Percentiles rank a stretch among this genome's conserved stretches.
These are phyloP conservation scores for Chiridota heheva DNA, from an alignment of 35 echinoderm and acorn worm species.

Conservation along the genomic window DNA sequence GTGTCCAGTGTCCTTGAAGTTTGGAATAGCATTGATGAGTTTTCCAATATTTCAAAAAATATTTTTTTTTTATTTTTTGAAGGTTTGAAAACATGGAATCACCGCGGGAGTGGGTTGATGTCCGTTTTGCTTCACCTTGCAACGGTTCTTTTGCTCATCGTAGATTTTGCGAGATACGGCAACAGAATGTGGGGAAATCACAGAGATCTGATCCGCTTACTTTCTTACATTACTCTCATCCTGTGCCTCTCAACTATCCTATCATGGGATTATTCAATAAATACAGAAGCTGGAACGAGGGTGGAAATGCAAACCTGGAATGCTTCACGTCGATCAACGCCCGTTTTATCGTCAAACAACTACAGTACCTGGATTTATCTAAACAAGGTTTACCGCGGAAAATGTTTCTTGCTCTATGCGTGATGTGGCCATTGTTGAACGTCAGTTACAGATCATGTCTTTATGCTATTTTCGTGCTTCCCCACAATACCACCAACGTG, in stretches of 20 bases:
- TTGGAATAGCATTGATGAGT: too few relatives aligned
- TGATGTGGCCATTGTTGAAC: neutral
- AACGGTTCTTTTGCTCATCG: constrained; percentile 35
- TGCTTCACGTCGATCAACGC: constrained; percentile 44
- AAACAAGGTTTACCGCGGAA: constrained; percentile 39
- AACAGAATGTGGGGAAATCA: constrained; percentile 49
- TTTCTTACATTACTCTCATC: constrained; percentile 65
- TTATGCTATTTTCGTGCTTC: neutral
- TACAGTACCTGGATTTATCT: constrained; percentile 59
- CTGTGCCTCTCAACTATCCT: constrained; percentile 9
- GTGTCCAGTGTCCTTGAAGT: too few relatives aligned
- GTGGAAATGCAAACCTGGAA: neutral
- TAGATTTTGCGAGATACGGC: constrained; percentile 45
- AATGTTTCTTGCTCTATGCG: constrained; percentile 32
- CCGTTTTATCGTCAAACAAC: constrained; percentile 57
- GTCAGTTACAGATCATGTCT: neutral
- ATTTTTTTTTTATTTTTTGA: neutral
- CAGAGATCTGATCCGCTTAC: constrained; percentile 48
- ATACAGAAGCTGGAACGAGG: constrained; percentile 7
- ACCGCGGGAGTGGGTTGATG: constrained; percentile 60
- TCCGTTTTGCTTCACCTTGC: constrained; percentile 25
- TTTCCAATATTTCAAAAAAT: too few relatives aligned
- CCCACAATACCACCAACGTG: too few relatives aligned
- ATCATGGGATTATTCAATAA: constrained; percentile 17
- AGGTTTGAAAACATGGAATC: constrained; percentile 63